Evolutionary conservation across 2,888 invertebrate species (phyloP).

Genomic region (Aporophyla lueneburgensis): DNA sequence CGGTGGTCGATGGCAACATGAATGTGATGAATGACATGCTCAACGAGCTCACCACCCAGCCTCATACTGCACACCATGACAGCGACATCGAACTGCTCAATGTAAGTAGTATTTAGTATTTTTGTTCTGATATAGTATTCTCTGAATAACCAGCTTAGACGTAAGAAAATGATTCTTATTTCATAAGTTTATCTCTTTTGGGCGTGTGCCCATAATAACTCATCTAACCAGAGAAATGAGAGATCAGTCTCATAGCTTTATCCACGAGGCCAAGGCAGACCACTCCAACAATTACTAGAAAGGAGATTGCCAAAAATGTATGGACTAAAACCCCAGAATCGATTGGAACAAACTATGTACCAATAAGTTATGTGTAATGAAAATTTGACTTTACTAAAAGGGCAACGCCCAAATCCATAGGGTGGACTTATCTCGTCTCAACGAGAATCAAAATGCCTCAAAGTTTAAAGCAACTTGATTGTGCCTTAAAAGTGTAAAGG

Average conservation of each 20-base stretch:
- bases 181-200: not conserved
- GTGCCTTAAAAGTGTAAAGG: too few relatives aligned
- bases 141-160: too few relatives aligned
- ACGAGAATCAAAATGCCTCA: not conserved
- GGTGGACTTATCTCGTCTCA: not conserved
- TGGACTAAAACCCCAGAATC: not conserved
- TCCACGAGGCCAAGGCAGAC: not conserved
- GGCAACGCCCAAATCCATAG: not conserved
- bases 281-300: not conserved
- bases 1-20: constrained; percentile 98
- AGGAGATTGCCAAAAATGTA: not conserved
- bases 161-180: not conserved
- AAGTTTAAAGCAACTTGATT: too few relatives aligned
- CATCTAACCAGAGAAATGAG: not conserved
- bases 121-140: not conserved
- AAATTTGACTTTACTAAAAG: not conserved
- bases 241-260: not conserved
- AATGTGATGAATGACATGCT: constrained; percentile 98
- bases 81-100: constrained; percentile 97
- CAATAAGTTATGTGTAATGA: not conserved
- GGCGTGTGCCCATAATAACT: not conserved
- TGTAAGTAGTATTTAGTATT: constrained; percentile 85
- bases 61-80: constrained; percentile 95
- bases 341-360: not conserved
- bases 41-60: constrained; percentile 96